Evolutionary conservation across 2,797 vertebrate genomes (phyloP), one percentile per base, ranked within the genome.

Genomic region (Helostoma temminkii): DNA sequence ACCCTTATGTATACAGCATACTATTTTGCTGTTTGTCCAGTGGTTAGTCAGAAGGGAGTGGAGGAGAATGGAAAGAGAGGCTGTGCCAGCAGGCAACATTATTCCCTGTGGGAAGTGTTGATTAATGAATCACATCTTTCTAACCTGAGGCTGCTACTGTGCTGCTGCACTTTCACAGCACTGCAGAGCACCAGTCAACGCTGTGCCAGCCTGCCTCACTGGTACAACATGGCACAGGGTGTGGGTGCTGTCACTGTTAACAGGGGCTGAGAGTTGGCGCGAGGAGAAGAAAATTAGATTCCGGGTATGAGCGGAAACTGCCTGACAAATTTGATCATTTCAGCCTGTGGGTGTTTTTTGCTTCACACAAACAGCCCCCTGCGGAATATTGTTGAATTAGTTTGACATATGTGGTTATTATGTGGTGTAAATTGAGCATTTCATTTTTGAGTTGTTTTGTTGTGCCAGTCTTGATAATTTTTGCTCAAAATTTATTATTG

Each of bases 71-170:
- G 65, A 78, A 71, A 75, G 69, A 52, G 30, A 62, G 75, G 77
- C 72, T 71, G 71, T 67, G 83, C 83, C 80, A 81, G 81, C 76
- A 84, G 81, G 84, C 79, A 74, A 66, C 46, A 11, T 71, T 71
- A 80, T 83, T 85, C 87, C 86, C 87, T 16, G 66, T 45, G 39
- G 88, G 78, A 63, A 82, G 80, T 54, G 86, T 86, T 91, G 89
- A 93, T 93, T 93, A 93, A 94, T 93, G 91, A 93, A 91, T 93
- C 87, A 72, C 87, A 87, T 90, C 81, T 86, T 78, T 85, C 79
- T 86, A 88, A 93, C 88, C 83, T 83, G 71, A 64, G 87, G 80
- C 81, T 65, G 84, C 73, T 58, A 41, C 67, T 75, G 71, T 63
- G 85, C 71, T 53, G 65, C 76, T 83, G 76, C 81, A 83, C 74